These are phyloP conservation scores for Microhierax caerulescens DNA, from an alignment of 2,797 vertebrate genomes.

Conservation along the genomic window DNA sequence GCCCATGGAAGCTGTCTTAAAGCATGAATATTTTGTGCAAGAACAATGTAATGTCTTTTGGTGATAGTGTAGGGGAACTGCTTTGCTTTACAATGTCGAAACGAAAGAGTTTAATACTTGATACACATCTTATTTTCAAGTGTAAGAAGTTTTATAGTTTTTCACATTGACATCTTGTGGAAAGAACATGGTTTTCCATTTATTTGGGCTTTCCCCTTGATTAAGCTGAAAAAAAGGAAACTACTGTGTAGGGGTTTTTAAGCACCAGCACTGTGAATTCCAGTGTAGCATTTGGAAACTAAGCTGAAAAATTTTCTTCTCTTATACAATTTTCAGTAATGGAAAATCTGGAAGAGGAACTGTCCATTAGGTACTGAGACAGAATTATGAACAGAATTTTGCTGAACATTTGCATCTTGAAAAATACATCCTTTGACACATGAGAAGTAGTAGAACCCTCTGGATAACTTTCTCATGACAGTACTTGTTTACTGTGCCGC, in stretches of 20 bases:
- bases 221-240: neutral
- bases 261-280: neutral
- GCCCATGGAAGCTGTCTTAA: neutral
- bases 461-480: neutral
- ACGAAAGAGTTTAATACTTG: neutral
- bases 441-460: neutral
- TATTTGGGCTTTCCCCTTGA: neutral
- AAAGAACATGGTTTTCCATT: neutral
- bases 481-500: neutral
- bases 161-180: accelerated
- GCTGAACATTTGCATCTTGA: neutral
- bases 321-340: neutral
- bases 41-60: neutral
- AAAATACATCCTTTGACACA: neutral
- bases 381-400: neutral
- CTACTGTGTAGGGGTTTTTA: neutral
- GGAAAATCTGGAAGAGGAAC: neutral
- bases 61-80: neutral
- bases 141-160: neutral
- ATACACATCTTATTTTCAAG: neutral
- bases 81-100: neutral
- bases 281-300: neutral
- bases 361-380: neutral
- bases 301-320: neutral
- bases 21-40: neutral